phyloP scores from a whole-genome alignment of 1,140 invertebrate species.

The Panagrolaimus sp. region DNA sequence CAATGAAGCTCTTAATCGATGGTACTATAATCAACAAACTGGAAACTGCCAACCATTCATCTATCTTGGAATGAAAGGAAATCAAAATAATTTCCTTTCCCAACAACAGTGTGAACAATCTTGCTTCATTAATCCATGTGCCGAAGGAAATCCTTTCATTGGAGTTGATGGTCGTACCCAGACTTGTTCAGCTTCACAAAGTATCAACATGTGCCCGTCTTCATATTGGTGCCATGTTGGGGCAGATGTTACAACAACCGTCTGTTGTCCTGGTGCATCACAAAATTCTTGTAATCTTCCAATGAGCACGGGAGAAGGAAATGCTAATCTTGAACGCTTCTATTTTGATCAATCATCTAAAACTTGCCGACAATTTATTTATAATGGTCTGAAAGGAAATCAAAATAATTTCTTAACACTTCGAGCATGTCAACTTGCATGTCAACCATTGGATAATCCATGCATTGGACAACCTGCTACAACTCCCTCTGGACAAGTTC shows the following conservation, averaged over 20 bases:
- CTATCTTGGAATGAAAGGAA: constrained; percentile 60
- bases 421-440: constrained; percentile 53
- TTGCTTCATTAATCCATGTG: constrained; percentile 54
- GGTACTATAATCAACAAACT: constrained; percentile 58
- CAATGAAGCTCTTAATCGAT: constrained; percentile 48
- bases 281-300: constrained; percentile 53
- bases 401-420: constrained; percentile 59
- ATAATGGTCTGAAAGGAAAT: constrained; percentile 61
- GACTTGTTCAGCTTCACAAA: constrained; percentile 45
- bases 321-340: constrained; percentile 52
- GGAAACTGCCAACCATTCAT: constrained; percentile 57
- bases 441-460: constrained; percentile 56
- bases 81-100: constrained; percentile 58
- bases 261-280: constrained; percentile 53
- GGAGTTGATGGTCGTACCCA: constrained; percentile 49
- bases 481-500: constrained; percentile 48
- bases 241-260: constrained; percentile 43
- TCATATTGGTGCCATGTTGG: constrained; percentile 43
- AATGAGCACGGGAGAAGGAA: constrained; percentile 57
- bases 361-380: constrained; percentile 59
- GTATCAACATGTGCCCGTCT: constrained; percentile 41
- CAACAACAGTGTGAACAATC: constrained; percentile 42
- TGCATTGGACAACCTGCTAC: constrained; percentile 58
- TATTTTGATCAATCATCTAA: constrained; percentile 58
- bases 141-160: constrained; percentile 50